Base-by-base conservation (phyloP, 2,113 vertebrate species). In the Aptenodytes patagonicus region DNA sequence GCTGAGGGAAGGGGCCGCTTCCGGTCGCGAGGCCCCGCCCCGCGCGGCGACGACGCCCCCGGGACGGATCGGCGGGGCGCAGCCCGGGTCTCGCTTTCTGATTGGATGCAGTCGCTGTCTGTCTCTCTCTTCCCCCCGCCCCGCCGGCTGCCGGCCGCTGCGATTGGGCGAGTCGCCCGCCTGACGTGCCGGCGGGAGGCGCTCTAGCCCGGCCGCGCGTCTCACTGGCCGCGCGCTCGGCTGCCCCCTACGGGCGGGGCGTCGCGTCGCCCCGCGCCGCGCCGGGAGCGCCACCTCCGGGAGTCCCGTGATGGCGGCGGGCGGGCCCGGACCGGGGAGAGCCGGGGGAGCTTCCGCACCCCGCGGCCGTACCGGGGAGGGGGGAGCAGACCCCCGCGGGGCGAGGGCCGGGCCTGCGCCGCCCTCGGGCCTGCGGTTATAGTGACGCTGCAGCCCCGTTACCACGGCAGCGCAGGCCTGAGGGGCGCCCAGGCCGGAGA, bases 291-390 rank as follows among this genome's bases (percentile, higher is more conserved):
- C 58, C 25, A 7, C 10, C 36, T 34, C 29, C 40, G 54, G 64
- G 62, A 40, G 64, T 9, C 20, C 42, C 65, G 58, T 13, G 38
- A 51, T 29, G 66, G 80, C 42, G 71, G 47, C 20, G 55, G 44
- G 34, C 4, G 51, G 57, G 21, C 13, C 2, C 2, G 17, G 34
- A 3, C 10, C 1, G 25, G 22, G 40, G 2, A 2, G 20, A 3
- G 7, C 20, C 14, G 13, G 42, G 21, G 16, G 7, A 9, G 22
- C 21, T 10, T 20, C 57, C 15, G 24, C 40, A 19, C 34, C 21
- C 21, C 57, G 1, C 32, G 17, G 65, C 44, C 38, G 11, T 6
- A 17, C 40, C 34, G 24, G 22, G 38, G 9, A 25, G 47, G 20
- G 26, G 24, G 7, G 26, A 19, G 10, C 10, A 6, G 36, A 31